A percentile compares a stretch with the other conserved stretches of the same genome.
Conservation (phyloP, 2,113 vertebrate species). For the Glareola pratincola region DNA sequence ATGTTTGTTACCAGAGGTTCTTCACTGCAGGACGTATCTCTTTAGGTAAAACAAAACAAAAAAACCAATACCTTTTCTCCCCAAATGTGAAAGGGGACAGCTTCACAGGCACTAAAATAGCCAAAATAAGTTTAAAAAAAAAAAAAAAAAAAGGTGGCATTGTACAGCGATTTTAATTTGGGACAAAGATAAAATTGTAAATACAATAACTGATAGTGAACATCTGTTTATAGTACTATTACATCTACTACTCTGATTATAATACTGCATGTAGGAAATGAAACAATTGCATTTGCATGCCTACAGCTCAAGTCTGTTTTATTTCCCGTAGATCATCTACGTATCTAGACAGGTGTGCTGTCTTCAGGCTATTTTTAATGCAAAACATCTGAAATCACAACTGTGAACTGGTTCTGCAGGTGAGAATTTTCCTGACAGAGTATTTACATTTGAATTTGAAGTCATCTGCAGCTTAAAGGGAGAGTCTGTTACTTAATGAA, state of each 20-base stretch:
- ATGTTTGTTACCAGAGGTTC: not conserved
- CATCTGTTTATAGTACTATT: not conserved
- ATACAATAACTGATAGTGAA: not conserved
- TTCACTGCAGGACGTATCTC: not conserved
- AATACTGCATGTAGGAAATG: not conserved
- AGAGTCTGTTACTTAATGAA: not conserved
- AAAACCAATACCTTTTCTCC: fast-evolving
- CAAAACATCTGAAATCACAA: conserved; percentile 48
- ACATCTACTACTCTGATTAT: not conserved
- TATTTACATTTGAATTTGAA: conserved; percentile 3
- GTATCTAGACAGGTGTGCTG: conserved; percentile 27
- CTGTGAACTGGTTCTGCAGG: not conserved
- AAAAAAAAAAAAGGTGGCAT: not conserved
- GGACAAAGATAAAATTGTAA: not conserved
- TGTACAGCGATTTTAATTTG: not conserved
- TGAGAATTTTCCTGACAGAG: conserved; percentile 5
- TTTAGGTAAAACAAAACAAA: not conserved
- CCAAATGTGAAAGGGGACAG: not conserved
- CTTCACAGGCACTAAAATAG: not conserved
- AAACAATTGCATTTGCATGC: conserved; percentile 20
- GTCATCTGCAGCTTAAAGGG: not conserved
- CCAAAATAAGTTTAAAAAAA: not conserved
- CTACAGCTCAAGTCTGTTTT: not conserved
- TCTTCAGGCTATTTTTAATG: conserved; percentile 41
- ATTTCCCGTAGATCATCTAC: not conserved